Percentiles rank a stretch among this genome's conserved stretches.
phyloP scores from a whole-genome alignment of 1,140 invertebrate genomes.

The Elymnias hypermnestra region DNA sequence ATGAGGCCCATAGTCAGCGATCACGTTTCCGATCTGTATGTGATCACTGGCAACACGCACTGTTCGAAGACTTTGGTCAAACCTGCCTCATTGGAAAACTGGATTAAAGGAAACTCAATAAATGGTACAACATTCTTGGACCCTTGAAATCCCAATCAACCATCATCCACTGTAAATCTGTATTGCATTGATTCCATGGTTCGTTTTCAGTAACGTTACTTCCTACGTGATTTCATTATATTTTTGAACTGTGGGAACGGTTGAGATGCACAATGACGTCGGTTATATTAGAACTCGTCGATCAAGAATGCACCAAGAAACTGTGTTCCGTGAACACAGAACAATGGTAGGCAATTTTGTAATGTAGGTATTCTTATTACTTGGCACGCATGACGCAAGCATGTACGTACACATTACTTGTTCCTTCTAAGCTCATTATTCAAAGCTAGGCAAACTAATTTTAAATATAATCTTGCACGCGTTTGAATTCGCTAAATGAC shows the following conservation, averaged over 20 bases:
- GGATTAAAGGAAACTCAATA: too few species aligned
- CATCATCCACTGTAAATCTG: too few species aligned
- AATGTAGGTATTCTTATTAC: slow-evolving; percentile 71
- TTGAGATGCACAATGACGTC: slow-evolving; percentile 51
- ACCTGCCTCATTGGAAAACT: too few species aligned
- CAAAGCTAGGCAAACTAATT: slow-evolving; percentile 33
- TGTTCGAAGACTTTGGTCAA: too few species aligned
- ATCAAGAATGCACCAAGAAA: slow-evolving; percentile 43
- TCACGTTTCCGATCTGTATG: too few species aligned
- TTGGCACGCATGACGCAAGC: slow-evolving; percentile 62
- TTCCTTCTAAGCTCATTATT: slow-evolving; percentile 48
- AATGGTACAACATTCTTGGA: too few species aligned
- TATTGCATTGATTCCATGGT: too few species aligned
- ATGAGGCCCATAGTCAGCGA: too few species aligned
- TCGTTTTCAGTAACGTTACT: slow-evolving; percentile 31
- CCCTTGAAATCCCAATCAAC: too few species aligned
- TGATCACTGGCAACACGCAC: too few species aligned
- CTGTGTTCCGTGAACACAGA: slow-evolving; percentile 60
- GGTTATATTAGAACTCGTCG: slow-evolving; percentile 45
- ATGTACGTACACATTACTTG: slow-evolving; percentile 36
- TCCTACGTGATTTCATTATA: slow-evolving; percentile 40
- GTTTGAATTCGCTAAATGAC: slow-evolving; percentile 30
- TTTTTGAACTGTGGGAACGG: slow-evolving; percentile 35
- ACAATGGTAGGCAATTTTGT: slow-evolving; percentile 72
- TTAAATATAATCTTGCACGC: slow-evolving; percentile 48